Evolutionary conservation across 1,140 invertebrate genomes (phyloP), one percentile per base, ranked within the genome.

Genomic region (Pseudoatta argentina): DNA sequence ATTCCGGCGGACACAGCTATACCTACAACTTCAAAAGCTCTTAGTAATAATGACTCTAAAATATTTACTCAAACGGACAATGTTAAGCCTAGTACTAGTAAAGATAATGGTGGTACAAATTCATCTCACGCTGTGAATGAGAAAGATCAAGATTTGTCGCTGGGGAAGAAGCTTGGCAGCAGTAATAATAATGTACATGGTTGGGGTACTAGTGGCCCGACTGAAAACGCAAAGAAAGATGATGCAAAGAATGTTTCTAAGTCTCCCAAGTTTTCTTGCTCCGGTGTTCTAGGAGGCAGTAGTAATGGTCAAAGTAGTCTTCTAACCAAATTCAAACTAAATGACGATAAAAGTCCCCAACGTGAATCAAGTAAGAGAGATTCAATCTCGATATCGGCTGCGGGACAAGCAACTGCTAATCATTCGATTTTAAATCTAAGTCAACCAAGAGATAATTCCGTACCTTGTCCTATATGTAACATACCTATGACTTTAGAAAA

Each of bases 391-490:
- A 53, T 30, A 57, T 44, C 14, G 18, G 14, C 2, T 6, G 3
- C 44, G 3, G 16, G 24, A 59, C 10, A 27, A 21, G 34, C 14
- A 18, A 7, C 21, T 24, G 8, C 16, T 4, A 59, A 77, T 55
- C 44, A 64, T 55, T 3, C 85, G 66, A 48, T 27, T 73, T 18
- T 44, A 57, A 57, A 64, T 53, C 39, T 61, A 53, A 87, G 10
- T 67, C 39, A 69, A 67, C 39, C 48, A 24, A 48, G 69, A 83
- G 18, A 48, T 66, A 64, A 91, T n/a, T 91, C 92, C 8, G 92
- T 95, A 12, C 89, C 59, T 7, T 96, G 95, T 71, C 95, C 95
- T 12, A 92, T 94, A 21, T 96, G 95, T 51, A 86, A 93, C 57
- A 76, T 91, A 64, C 73, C 92, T 72, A 69, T 96, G 34, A 10